A percentile compares a stretch with the other conserved stretches of the same genome.
Evolutionary conservation across 2,888 invertebrate genomes (phyloP).

Genomic region (Hirtodrosophila cameraria): DNA sequence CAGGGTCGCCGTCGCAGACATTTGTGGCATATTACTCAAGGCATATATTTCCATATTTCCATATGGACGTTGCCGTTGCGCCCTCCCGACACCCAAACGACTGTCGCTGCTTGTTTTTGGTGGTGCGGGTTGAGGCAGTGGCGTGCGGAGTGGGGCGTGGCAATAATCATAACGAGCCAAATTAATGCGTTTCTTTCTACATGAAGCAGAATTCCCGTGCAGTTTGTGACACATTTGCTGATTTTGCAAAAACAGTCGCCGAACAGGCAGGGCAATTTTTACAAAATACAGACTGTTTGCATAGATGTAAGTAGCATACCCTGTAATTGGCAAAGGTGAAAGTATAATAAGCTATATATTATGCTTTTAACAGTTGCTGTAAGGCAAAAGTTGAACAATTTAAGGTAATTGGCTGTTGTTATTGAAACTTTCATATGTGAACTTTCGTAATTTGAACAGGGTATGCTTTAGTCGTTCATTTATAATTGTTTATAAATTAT

Average conservation of each 20-base stretch:
- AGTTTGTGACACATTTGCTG: slow-evolving; percentile 74
- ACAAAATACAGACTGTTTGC: not conserved
- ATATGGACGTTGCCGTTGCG: slow-evolving; percentile 48
- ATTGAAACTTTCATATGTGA: no score
- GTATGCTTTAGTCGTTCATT: not conserved
- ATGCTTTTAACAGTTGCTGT: no score
- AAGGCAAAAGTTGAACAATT: no score
- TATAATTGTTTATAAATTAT: not conserved
- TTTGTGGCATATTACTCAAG: slow-evolving; percentile 78
- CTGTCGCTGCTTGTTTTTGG: slow-evolving; percentile 23
- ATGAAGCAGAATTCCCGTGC: slow-evolving; percentile 82
- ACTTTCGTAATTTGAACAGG: slow-evolving; percentile 6
- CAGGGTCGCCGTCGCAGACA: slow-evolving; percentile 52
- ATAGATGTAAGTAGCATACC: slow-evolving; percentile 23
- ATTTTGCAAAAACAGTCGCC: slow-evolving; percentile 47
- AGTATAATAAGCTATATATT: not conserved
- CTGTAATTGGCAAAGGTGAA: slow-evolving; percentile 16
- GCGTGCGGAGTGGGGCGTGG: slow-evolving; percentile 55
- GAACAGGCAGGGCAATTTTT: slow-evolving; percentile 6
- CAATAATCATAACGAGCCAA: slow-evolving; percentile 81
- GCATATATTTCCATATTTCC: slow-evolving; percentile 54
- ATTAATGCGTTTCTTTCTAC: slow-evolving; percentile 82
- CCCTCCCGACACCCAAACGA: slow-evolving; percentile 13
- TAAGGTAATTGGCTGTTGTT: no score
- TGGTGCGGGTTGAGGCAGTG: not conserved